Evolutionary conservation across 2,113 vertebrate species (phyloP), one percentile per base, ranked within the genome.

Genomic region (Benthochromis sp.): DNA sequence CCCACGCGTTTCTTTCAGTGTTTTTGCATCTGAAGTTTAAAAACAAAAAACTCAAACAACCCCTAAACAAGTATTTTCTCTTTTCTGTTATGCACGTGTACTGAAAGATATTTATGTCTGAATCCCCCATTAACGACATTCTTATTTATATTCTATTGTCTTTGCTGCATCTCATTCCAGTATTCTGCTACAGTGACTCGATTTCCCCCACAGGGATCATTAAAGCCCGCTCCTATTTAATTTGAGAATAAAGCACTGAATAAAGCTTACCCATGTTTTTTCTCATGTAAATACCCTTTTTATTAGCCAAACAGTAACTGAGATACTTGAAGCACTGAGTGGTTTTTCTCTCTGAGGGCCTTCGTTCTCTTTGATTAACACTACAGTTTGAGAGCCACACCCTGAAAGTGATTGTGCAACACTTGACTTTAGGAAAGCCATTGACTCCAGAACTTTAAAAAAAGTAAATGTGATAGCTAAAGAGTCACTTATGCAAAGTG

Each of bases 371-470:
- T 89, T 84, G 71, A 84, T 91, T 90, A 88, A 90, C 83, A 54
- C 61, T 73, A n/a, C 47, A n/a, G 50, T 50, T 66, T 36, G 71
- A 90, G 83, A 86, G 88, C 59, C 82, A 55, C 61, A 5, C 40
- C 47, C 66, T 50, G 5, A 83, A 61, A 87, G 29, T 50, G 53
- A 84, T 87, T 19, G 34, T 66, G 82, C 8, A 81, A 85, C 86
- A 43, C 90, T 93, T 78, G 83, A 93, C 89, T 86, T 71, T 21
- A 50, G 88, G 8, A 71, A 94, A 52, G 85, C 84, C 57, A 45
- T 90, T 87, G 92, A 92, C 90, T 87, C 59, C 4, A 6, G 69
- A 90, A 91, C 90, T 94, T 90, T 87, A 85, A 89, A 9, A 61
- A 45, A 57, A 91, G 55, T 83, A 71, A 91, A 90, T 57, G 90